phyloP scores from a whole-genome alignment of 1,140 invertebrate genomes.

The Drosophila ironensis region DNA sequence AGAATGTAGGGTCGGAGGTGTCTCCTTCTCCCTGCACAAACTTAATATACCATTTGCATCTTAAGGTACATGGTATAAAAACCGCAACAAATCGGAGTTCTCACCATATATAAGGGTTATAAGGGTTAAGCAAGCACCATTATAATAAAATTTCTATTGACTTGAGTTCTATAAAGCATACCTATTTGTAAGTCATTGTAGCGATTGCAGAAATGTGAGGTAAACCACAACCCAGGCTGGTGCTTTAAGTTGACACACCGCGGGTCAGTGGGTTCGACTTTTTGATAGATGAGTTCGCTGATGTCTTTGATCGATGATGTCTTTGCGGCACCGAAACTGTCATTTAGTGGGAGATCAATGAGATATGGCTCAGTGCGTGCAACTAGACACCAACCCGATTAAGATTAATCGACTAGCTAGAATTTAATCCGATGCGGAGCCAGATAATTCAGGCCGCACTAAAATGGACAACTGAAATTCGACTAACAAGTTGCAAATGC shows the following conservation, averaged over 20 bases:
- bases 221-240: conserved; percentile 7
- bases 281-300: conserved; percentile 22
- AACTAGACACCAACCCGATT: conserved; percentile 15
- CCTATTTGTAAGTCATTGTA: too few species aligned
- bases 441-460: not conserved
- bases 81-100: too few species aligned
- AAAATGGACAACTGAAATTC: conserved; percentile 23
- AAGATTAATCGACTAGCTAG: conserved; percentile 31
- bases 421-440: not conserved
- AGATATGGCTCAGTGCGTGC: not conserved
- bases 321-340: not conserved
- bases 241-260: conserved; percentile 20
- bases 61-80: too few species aligned
- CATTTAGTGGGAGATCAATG: conserved; percentile 14
- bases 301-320: conserved; percentile 26
- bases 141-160: too few species aligned
- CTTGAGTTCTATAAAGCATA: too few species aligned
- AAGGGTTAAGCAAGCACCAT: too few species aligned
- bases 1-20: too few species aligned
- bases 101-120: too few species aligned
- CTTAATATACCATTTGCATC: too few species aligned
- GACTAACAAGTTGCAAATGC: conserved; percentile 15
- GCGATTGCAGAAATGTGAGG: conserved; percentile 6
- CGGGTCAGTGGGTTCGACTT: not conserved
- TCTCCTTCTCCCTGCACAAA: too few species aligned